Evolutionary conservation across 2,888 invertebrate species (phyloP), one percentile per base, ranked within the genome.

Genomic region (Ptychoptera contaminata): DNA sequence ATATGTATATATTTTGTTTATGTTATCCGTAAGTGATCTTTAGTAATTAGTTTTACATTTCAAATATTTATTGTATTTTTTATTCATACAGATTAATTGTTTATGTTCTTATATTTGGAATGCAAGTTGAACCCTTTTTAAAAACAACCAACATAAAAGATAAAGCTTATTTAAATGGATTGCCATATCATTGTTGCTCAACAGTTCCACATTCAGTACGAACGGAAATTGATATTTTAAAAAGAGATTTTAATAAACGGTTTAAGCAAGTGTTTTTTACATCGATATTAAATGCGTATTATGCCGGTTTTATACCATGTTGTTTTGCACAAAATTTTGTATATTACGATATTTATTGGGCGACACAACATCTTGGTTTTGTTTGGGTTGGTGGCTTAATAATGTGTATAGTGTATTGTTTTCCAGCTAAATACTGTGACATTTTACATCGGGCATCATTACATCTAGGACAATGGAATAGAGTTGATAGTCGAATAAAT

Each of bases 21-120:
- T 77, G 81, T 53, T 93, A 91, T 68, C 92, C 92, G 91, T 92
- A 73, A 80, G 90, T 80, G 4, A 36, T n/a, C 12, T n/a, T n/a
- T 8, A 35, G 32, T 30, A 16, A 34, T 12, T 5, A 42, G 14
- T 35, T 15, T 23, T 42, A 16, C 11, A 7, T 8, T 34, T 41
- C 16, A 16, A 35, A 32, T 16, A 15, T 2, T n/a, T 14, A 5
- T 31, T 2, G 11, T 29, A 29, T 38, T 35, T 44, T 46, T 51
- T 47, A 63, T n/a, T n/a, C n/a, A n/a, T 67, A 41, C 62, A 86
- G 84, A 16, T 73, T 81, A 47, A 72, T 79, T 40, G 75, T 87
- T 31, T 88, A 88, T 65, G 70, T 85, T 51, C 68, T 87, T 32
- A 73, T 90, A 43, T 92, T 92, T 66, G 88, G 90, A 10, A 72